A percentile compares a stretch with the other conserved stretches of the same genome.
phyloP scores from a whole-genome alignment of 2,113 vertebrate genomes.

The Hiodon tergisus region DNA sequence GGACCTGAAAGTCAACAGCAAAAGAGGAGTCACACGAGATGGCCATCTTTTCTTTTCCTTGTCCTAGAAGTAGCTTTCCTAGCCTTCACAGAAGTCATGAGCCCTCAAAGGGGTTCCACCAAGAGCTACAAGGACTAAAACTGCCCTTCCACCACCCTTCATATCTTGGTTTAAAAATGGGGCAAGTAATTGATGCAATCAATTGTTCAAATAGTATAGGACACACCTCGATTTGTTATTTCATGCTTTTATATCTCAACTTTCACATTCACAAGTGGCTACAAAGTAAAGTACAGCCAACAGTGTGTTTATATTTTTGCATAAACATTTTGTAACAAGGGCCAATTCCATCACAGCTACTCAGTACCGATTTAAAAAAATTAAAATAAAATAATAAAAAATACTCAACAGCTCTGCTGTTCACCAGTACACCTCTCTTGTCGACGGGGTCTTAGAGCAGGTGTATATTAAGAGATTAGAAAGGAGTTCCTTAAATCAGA shows the following conservation, averaged over 20 bases:
- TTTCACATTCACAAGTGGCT: no score
- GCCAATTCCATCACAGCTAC: not conserved
- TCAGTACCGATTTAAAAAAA: not conserved
- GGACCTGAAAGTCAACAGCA: not conserved
- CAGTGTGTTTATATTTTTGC: no score
- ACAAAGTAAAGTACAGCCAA: no score
- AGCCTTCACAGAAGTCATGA: not conserved
- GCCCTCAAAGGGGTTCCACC: no score
- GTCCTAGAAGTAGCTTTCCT: constrained; percentile 11
- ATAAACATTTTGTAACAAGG: not conserved
- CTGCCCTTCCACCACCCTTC: no score
- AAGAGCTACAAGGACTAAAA: no score
- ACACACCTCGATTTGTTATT: no score
- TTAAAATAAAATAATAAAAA: not conserved
- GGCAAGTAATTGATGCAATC: no score
- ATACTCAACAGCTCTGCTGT: not conserved
- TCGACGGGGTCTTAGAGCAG: constrained; percentile 16
- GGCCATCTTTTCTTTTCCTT: not conserved
- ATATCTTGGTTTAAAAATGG: no score
- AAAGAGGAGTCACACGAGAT: not conserved
- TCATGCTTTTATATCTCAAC: no score
- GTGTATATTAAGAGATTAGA: constrained; percentile 1
- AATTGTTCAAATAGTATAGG: no score
- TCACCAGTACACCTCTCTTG: constrained; percentile 13
- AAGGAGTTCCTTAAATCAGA: not conserved